phyloP scores from a whole-genome alignment of 2,797 vertebrate genomes.

The Sebastes paucispinis region DNA sequence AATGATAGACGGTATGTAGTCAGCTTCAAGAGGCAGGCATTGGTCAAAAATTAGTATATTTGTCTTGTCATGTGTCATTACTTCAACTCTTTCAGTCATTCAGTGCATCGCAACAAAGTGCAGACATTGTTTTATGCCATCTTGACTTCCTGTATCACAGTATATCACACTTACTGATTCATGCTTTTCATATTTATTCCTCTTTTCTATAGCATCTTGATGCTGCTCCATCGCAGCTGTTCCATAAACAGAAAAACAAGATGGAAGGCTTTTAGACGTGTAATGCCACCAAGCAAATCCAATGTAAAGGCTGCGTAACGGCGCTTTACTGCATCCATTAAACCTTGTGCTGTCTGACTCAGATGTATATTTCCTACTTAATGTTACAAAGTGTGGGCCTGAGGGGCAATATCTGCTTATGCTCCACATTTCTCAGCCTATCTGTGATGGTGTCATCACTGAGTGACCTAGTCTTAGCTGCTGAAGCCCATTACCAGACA shows the following conservation, averaged over 20 bases:
- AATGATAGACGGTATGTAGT: constrained; percentile 12
- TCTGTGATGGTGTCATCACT: constrained; percentile 7
- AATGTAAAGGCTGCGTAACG: constrained; percentile 8
- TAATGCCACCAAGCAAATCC: constrained; percentile 29
- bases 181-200: not conserved
- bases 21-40: not conserved
- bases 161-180: not conserved
- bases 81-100: not conserved
- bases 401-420: constrained; percentile 11
- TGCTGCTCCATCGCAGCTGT: not conserved
- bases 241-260: constrained; percentile 19
- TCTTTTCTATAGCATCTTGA: not conserved
- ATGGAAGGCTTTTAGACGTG: constrained; percentile 12
- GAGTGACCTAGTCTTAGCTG: not conserved
- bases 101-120: not conserved
- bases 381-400: constrained; percentile 20
- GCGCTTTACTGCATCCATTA: constrained; percentile 24
- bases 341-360: constrained; percentile 45
- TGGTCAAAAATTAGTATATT: not conserved
- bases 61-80: not conserved
- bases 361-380: constrained; percentile 34
- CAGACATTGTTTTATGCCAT: not conserved
- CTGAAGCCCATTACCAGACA: not conserved
- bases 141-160: not conserved
- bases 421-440: not conserved